phyloP scores from a whole-genome alignment of 2,888 invertebrate species.

The Vannuccia rotundouncinata region DNA sequence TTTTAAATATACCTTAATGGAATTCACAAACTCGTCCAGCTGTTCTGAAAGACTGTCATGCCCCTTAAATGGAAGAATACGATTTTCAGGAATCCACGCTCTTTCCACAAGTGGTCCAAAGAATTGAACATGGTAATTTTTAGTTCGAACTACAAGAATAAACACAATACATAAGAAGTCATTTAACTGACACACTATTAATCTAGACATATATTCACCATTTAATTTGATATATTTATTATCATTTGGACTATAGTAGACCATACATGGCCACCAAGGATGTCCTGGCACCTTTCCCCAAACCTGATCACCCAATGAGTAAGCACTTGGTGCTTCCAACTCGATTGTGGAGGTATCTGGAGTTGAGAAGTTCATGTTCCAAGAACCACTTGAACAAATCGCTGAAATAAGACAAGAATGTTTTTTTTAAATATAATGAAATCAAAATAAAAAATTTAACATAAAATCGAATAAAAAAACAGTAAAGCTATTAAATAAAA shows the following conservation, averaged over 20 bases:
- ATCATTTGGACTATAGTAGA: conserved; percentile 25
- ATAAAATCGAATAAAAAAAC: too few relatives aligned
- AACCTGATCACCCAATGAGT: conserved; percentile 30
- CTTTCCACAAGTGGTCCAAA: conserved; percentile 39
- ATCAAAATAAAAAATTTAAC: too few relatives aligned
- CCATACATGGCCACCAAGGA: conserved; percentile 39
- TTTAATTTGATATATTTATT: neutral
- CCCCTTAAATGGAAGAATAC: conserved; percentile 32
- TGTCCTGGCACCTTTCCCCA: conserved; percentile 37
- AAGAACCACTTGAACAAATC: too few relatives aligned
- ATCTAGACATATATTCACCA: neutral
- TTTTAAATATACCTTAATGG: neutral
- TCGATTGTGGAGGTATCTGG: too few relatives aligned
- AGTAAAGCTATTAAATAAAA: too few relatives aligned
- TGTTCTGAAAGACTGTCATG: conserved; percentile 33
- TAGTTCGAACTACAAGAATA: neutral
- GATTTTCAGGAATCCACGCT: conserved; percentile 36
- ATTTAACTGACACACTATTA: too few relatives aligned
- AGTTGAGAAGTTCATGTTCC: too few relatives aligned
- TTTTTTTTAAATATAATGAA: too few relatives aligned
- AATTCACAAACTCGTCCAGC: neutral
- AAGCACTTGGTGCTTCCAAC: too few relatives aligned
- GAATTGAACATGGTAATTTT: conserved; percentile 38
- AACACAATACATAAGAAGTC: too few relatives aligned
- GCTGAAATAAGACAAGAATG: too few relatives aligned